A percentile compares a stretch with the other conserved stretches of the same genome.
These are phyloP conservation scores for Silurus meridionalis DNA, from an alignment of 2,113 vertebrate species.

Conservation along the genomic window DNA sequence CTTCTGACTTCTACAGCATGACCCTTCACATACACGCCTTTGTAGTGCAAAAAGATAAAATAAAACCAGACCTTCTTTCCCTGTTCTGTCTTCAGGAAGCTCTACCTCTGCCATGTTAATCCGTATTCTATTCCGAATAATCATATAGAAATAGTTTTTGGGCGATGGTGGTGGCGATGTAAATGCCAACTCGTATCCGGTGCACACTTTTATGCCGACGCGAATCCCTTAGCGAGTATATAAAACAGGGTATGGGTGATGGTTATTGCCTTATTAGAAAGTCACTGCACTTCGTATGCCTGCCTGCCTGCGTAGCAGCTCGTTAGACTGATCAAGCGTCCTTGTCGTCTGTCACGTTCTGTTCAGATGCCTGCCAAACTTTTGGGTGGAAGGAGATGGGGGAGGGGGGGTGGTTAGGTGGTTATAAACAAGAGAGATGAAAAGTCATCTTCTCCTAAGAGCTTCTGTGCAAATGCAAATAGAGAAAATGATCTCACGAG, in stretches of 20 bases:
- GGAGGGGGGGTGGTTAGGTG: constrained; percentile 31
- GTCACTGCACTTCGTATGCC: constrained; percentile 28
- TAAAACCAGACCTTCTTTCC: no score
- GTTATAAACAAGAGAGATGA: constrained; percentile 57
- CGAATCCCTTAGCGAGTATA: neutral
- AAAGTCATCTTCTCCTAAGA: constrained; percentile 63
- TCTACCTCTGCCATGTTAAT: no score
- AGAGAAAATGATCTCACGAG: constrained; percentile 72
- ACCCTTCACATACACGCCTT: no score
- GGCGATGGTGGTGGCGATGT: no score
- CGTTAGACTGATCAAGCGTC: constrained; percentile 70
- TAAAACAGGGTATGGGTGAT: neutral
- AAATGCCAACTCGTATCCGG: no score
- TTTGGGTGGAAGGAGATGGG: constrained; percentile 28
- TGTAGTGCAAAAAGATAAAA: no score
- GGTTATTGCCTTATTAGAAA: constrained; percentile 25
- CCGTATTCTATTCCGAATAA: no score
- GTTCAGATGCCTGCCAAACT: constrained; percentile 55
- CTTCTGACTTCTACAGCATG: no score
- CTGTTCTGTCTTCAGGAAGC: no score
- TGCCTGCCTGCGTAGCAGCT: constrained; percentile 61
- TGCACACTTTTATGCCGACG: no score
- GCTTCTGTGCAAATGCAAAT: constrained; percentile 72
- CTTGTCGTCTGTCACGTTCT: constrained; percentile 44
- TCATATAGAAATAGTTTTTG: no score